A percentile compares a stretch with the other conserved stretches of the same genome.
Evolutionary conservation across 2,797 vertebrate species (phyloP).

Genomic region (Urocyon cinereoargenteus): DNA sequence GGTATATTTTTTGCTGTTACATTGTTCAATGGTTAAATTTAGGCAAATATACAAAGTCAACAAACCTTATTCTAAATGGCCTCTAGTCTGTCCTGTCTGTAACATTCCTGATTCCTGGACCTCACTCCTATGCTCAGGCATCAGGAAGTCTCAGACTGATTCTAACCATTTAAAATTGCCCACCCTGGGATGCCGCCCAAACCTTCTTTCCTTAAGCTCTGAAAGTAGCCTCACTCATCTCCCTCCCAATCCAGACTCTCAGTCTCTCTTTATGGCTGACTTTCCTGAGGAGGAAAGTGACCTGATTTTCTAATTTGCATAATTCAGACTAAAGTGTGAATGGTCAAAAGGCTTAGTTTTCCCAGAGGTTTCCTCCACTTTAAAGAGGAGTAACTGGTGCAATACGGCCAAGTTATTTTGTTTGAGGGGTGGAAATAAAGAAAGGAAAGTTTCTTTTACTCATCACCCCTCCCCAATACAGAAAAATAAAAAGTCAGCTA

Average conservation of each 20-base stretch:
- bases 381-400: not conserved
- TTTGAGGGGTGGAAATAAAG: not conserved
- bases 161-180: not conserved
- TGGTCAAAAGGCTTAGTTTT: not conserved
- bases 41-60: not conserved
- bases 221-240: not conserved
- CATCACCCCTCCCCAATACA: not conserved
- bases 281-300: not conserved
- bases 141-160: not conserved
- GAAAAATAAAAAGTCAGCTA: slow-evolving; percentile 37
- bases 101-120: not conserved
- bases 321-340: slow-evolving; percentile 22
- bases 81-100: not conserved
- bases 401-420: not conserved
- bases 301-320: slow-evolving; percentile 27
- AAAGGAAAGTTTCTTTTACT: not conserved
- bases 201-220: not conserved
- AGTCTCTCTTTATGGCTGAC: not conserved
- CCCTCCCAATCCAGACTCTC: not conserved
- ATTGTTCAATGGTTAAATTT: not conserved
- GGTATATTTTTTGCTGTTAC: not conserved
- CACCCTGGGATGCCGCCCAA: not conserved
- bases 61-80: not conserved
- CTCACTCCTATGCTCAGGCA: not conserved
- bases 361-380: not conserved